Conservation (phyloP, 2,888 invertebrate genomes). For the Brassicogethes aeneus region DNA sequence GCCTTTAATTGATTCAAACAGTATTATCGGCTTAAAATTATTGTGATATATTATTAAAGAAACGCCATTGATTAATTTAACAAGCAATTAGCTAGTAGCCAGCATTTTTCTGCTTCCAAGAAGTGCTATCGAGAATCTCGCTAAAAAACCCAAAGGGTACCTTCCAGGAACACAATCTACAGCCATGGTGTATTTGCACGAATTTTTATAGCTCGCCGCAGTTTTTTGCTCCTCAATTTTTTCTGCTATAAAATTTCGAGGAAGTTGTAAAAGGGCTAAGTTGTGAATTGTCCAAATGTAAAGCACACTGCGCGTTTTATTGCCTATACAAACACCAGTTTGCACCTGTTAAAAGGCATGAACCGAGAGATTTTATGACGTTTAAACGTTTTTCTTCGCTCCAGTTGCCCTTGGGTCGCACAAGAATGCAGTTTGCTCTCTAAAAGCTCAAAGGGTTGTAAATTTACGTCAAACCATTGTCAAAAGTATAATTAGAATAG, state of each 20-base stretch:
- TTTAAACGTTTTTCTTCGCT: not conserved
- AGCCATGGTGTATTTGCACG: too few relatives aligned
- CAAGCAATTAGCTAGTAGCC: too few relatives aligned
- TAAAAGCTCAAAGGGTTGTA: not conserved
- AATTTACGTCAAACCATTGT: not conserved
- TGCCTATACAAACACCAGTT: conserved; percentile 9
- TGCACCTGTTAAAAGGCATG: conserved; percentile 35
- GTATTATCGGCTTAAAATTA: conserved; percentile 2
- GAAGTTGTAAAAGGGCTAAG: not conserved
- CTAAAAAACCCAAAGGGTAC: too few relatives aligned
- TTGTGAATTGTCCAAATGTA: not conserved
- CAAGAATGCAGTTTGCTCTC: not conserved
- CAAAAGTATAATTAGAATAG: too few relatives aligned
- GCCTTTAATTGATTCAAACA: conserved; percentile 27
- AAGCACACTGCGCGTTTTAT: not conserved
- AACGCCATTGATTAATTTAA: too few relatives aligned
- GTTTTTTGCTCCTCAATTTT: too few relatives aligned
- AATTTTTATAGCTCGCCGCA: too few relatives aligned
- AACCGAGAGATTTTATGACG: conserved; percentile 27
- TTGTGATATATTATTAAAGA: not conserved
- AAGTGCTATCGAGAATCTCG: too few relatives aligned
- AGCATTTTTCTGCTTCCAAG: too few relatives aligned
- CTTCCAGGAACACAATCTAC: too few relatives aligned
- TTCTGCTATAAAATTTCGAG: too few relatives aligned
- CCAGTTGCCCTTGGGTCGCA: not conserved